Base-by-base conservation (phyloP, 2,888 invertebrate species). In the Amiota mariae region DNA sequence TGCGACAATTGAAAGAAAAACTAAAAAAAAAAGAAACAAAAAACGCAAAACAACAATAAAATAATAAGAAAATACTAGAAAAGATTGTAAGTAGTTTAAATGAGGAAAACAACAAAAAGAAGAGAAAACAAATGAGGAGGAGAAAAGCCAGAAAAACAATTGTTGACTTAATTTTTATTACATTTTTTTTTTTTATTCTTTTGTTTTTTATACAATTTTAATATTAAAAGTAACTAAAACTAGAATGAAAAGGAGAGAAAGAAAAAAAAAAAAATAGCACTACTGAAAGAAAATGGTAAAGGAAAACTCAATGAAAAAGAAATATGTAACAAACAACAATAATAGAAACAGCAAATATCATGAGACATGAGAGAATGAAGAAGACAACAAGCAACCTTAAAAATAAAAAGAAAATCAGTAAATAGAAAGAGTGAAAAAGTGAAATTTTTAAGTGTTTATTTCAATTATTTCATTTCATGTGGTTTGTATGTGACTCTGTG, bases 371-470 rank as follows among this genome's bases (percentile, higher is more conserved):
- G 36, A 36, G 36, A 36, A 36, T 2, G 36, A 36, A 36, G 24
- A 24, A 1, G 3, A 24, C 24, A 2, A 24, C 24, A 2, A 24
- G 1, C 36, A 6, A 36, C 24, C 24, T n/a, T n/a, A n/a, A n/a
- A n/a, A n/a, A n/a, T n/a, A n/a, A n/a, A n/a, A n/a, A 36, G 36
- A 36, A 36, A 36, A 36, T 36, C 2, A 4, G 6, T 36, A 36
- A 36, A 36, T 6, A 36, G 36, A 36, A 36, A 36, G 78, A 57
- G 71, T 80, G 75, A 76, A 82, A 82, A 81, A 36, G 36, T 36
- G 79, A 84, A 81, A 73, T 80, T 84, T 83, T 80, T 79, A 87
- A 85, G 81, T 85, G 82, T 87, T 87, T 85, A 85, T 87, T 87
- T 85, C 86, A 87, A 84, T 86, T 85, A 83, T 82, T 85, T 81